These are phyloP conservation scores for Orussus abietinus DNA, from an alignment of 1,140 invertebrate species.

Conservation along the genomic window DNA sequence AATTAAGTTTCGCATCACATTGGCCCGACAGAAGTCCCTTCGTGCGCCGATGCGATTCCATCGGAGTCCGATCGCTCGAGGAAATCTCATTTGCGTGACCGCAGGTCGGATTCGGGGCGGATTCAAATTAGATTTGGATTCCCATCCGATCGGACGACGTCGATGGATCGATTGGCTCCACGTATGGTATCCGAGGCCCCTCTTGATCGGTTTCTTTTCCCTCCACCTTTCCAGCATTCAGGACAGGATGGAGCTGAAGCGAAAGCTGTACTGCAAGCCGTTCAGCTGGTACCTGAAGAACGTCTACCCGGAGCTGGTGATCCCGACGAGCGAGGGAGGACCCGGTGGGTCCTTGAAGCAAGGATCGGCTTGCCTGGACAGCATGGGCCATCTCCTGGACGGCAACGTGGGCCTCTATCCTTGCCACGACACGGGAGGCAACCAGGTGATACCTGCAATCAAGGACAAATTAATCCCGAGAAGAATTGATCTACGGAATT, in stretches of 20 bases:
- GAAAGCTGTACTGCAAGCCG: constrained; percentile 84
- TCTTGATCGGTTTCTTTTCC: constrained; percentile 3
- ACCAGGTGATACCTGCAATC: too few species aligned
- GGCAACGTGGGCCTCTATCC: constrained; percentile 87
- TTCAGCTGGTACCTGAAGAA: constrained; percentile 97
- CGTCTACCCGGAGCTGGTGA: constrained; percentile 89
- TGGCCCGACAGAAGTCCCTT: too few species aligned
- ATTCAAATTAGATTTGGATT: too few species aligned
- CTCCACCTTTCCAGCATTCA: constrained; percentile 67
- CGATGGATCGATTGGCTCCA: too few species aligned
- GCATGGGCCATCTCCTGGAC: constrained; percentile 84
- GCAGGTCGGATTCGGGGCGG: too few species aligned
- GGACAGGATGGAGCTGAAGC: constrained; percentile 77
- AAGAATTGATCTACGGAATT: too few species aligned
- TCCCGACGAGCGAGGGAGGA: constrained; percentile 62
- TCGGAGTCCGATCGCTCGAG: too few species aligned
- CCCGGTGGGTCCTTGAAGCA: constrained; percentile 68
- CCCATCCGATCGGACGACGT: too few species aligned
- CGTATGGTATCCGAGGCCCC: background rate
- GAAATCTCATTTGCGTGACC: too few species aligned
- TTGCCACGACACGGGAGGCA: constrained; percentile 93
- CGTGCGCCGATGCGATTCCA: too few species aligned
- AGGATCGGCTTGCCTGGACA: constrained; percentile 83
- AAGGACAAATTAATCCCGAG: too few species aligned
- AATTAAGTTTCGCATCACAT: too few species aligned